Evolutionary conservation across 1,140 invertebrate species (phyloP).

Genomic region (Ganaspis sp.): DNA sequence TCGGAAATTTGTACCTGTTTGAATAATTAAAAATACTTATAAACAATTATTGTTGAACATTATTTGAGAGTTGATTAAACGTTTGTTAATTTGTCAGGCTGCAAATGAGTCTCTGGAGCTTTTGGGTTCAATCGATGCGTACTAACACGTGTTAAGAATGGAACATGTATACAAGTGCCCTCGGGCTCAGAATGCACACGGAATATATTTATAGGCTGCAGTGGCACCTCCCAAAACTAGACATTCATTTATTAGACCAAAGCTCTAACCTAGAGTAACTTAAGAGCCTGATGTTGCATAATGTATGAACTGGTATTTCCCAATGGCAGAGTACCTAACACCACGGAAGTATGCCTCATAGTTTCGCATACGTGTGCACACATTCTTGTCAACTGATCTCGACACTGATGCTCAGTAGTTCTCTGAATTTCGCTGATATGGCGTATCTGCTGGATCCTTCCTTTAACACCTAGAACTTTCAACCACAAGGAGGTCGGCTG

Average conservation of each 20-base stretch:
- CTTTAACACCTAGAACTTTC: background rate
- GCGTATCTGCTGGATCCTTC: conserved; percentile 34
- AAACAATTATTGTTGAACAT: background rate
- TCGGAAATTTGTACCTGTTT: too few species aligned
- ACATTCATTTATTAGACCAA: conserved; percentile 47
- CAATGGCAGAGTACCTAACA: conserved; percentile 5
- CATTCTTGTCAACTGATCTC: conserved; percentile 26
- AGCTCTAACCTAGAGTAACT: conserved; percentile 44
- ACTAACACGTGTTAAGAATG: background rate
- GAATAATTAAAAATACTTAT: too few species aligned
- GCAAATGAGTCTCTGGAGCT: background rate
- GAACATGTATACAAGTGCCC: background rate
- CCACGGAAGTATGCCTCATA: conserved; percentile 20
- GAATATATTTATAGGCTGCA: conserved; percentile 7
- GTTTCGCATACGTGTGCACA: conserved; percentile 7
- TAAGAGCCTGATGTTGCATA: conserved; percentile 41
- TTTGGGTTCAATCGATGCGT: background rate
- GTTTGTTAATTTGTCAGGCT: conserved; percentile 2
- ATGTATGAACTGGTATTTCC: conserved; percentile 39
- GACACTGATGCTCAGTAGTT: conserved; percentile 15
- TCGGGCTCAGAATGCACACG: conserved; percentile 1
- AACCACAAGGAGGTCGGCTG: background rate
- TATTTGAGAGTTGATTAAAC: background rate
- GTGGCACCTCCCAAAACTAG: conserved; percentile 12
- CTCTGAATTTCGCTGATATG: conserved; percentile 46